Evolutionary conservation across 2,113 vertebrate genomes (phyloP).

Genomic region (Anarrhichthys ocellatus): DNA sequence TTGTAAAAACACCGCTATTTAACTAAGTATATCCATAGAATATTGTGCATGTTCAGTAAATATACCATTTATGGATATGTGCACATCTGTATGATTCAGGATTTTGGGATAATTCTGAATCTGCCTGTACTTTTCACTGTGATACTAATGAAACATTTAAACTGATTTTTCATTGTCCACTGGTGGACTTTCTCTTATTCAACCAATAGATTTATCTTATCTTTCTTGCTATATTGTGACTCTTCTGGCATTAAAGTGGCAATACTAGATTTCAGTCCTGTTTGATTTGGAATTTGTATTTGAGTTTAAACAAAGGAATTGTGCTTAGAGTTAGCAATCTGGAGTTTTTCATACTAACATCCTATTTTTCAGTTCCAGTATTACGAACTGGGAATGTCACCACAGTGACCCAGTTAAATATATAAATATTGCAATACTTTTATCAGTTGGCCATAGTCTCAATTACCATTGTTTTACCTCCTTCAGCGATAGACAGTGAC

Average conservation of each 20-base stretch:
- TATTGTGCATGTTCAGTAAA: constrained; percentile 34
- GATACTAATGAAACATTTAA: constrained; percentile 1
- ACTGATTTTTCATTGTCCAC: neutral
- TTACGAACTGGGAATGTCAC: no score
- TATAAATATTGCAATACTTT: no score
- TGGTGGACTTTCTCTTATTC: constrained; percentile 2
- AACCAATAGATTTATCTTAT: neutral
- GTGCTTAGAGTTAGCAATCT: no score
- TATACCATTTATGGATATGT: constrained; percentile 1
- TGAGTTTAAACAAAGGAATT: no score
- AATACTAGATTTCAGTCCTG: no score
- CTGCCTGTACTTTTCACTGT: constrained; percentile 37
- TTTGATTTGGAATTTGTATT: no score
- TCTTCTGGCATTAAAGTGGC: neutral
- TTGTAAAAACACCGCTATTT: constrained; percentile 4
- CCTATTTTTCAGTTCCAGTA: no score
- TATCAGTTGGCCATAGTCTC: no score
- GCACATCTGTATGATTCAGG: neutral
- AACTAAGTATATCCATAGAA: constrained; percentile 7
- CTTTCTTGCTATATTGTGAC: constrained; percentile 4
- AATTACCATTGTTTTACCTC: no score
- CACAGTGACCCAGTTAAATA: no score
- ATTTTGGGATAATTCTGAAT: constrained; percentile 5
- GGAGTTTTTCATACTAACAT: no score
- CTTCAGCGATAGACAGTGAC: no score